Evolutionary conservation across 2,797 vertebrate genomes (phyloP).

Genomic region (Poeciliopsis infans): DNA sequence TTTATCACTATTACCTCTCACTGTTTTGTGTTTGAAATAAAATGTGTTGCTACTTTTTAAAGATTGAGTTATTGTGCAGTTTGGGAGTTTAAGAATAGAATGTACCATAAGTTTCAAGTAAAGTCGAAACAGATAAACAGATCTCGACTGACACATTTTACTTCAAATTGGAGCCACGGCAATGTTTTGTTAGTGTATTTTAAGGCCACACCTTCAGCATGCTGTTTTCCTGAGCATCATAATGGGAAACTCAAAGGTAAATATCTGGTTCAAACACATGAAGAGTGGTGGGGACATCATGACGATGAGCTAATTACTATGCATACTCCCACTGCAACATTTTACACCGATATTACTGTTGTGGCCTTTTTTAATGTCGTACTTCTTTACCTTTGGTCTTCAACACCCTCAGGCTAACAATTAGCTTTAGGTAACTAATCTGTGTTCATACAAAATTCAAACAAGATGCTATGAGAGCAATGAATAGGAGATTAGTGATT

Average conservation of each 20-base stretch:
- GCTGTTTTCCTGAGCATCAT: too few relatives aligned
- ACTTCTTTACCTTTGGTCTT: not conserved
- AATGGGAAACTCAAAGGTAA: too few relatives aligned
- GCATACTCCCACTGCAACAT: not conserved
- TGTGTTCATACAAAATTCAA: not conserved
- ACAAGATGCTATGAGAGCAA: not conserved
- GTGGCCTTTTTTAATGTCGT: not conserved
- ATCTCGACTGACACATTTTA: not conserved
- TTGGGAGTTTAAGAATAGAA: not conserved
- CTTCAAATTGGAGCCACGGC: too few relatives aligned
- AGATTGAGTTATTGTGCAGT: not conserved
- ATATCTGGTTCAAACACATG: too few relatives aligned
- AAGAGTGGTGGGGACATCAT: not conserved
- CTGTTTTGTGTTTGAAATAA: not conserved
- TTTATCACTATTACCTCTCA: not conserved
- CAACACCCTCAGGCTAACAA: not conserved
- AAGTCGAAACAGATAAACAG: not conserved
- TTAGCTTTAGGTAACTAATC: conserved; percentile 3
- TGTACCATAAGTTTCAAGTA: not conserved
- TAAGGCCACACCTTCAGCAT: too few relatives aligned
- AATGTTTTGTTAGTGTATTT: too few relatives aligned
- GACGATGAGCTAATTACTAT: not conserved
- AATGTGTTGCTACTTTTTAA: not conserved
- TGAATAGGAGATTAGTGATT: not conserved
- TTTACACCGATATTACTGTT: not conserved